Base-by-base conservation (phyloP, 1,140 invertebrate genomes). In the Leptinotarsa undecemlineata region DNA sequence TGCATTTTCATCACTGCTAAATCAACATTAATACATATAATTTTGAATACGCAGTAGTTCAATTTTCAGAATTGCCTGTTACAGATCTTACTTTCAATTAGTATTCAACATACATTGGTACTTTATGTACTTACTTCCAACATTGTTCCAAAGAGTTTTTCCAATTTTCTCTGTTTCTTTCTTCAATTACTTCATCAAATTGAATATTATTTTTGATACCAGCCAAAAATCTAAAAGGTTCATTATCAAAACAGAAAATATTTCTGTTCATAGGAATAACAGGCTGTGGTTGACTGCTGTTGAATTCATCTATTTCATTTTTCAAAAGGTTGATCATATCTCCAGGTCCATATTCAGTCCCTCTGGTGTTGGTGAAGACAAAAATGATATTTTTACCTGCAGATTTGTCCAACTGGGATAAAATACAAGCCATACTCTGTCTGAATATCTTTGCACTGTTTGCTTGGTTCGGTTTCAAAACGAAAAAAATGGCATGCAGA, bases 161-260 rank as follows among this genome's bases (percentile, higher is more conserved):
- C 82, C 82, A 84, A 77, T 81, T 84, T 57, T 80, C 71, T 19
- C 68, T 71, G 63, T 73, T 78, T 17, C 66, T 61, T 11, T 74
- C 11, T 13, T 76, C 72, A 2, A 70, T 26, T 19, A 68, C 62
- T 17, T 73, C 23, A 33, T 62, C 63, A 67, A 81, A 77, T 21
- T 80, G 21, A 14, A 82, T 66, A 14, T 74, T 75, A 13, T 77
- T 57, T 57, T 80, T 78, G 8, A 76, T 48, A 11, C 78, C 83
- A 6, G 78, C 78, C 61, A 84, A 66, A 74, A 74, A 80, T 48
- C 78, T 74, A 63, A 84, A 84, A 6, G 79, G 76, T 67, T 83
- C 83, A 68, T 84, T 84, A 57, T 84, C 83, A 21, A 82, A 79
- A 70, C 78, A 84, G 74, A 83, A 84, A 42, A 78, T 79, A 20